phyloP scores from a whole-genome alignment of 2,113 vertebrate species.

The Austrofundulus limnaeus region DNA sequence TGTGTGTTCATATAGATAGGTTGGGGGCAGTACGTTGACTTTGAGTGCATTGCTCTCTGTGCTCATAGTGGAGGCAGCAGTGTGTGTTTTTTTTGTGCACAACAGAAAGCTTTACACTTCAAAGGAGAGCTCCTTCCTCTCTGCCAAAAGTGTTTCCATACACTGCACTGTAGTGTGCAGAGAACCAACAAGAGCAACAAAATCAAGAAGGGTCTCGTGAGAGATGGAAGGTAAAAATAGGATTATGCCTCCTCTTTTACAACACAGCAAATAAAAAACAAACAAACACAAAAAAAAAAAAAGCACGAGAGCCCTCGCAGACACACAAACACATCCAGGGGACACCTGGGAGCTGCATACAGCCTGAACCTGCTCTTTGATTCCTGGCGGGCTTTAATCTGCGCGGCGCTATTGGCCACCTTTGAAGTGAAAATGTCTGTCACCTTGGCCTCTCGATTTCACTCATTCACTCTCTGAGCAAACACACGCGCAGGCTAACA shows the following conservation, averaged over 20 bases:
- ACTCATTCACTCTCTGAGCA: background rate
- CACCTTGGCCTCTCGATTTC: conserved; percentile 42
- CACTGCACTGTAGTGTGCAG: background rate
- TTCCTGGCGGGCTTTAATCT: conserved; percentile 82
- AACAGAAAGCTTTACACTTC: no score
- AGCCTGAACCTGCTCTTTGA: conserved; percentile 77
- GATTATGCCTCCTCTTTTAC: conserved; percentile 4
- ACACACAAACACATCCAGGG: conserved; percentile 23
- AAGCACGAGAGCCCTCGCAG: background rate
- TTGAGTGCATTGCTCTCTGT: no score
- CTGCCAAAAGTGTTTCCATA: background rate
- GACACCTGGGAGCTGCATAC: conserved; percentile 67
- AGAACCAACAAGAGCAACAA: background rate
- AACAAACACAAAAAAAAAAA: background rate
- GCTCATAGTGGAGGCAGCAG: background rate
- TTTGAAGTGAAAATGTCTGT: conserved; percentile 81
- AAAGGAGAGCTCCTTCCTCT: background rate
- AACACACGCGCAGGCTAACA: conserved; percentile 17
- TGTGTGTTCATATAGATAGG: no score
- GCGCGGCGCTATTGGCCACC: conserved; percentile 55
- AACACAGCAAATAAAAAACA: conserved; percentile 6
- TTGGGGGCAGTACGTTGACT: no score
- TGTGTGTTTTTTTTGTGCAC: no score
- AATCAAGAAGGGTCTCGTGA: conserved; percentile 11
- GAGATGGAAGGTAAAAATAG: conserved; percentile 40